Evolutionary conservation across 2,888 invertebrate species (phyloP).

Genomic region (Phlogophora meticulosa): DNA sequence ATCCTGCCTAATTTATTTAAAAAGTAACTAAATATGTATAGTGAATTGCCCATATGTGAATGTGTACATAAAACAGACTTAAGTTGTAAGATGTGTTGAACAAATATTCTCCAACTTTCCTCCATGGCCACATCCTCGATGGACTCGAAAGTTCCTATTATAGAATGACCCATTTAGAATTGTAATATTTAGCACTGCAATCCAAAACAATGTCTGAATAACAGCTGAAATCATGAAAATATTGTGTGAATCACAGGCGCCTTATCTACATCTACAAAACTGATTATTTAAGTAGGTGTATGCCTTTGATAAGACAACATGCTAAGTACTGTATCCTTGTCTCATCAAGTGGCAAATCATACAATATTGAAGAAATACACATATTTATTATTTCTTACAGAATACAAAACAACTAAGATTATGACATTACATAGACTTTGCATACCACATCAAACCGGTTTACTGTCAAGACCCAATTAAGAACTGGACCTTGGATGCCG

Average conservation of each 20-base stretch:
- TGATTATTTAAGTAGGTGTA: slow-evolving; percentile 56
- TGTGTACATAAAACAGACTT: no score
- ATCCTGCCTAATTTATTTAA: no score
- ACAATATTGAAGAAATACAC: slow-evolving; percentile 69
- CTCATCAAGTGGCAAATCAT: slow-evolving; percentile 46
- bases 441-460: slow-evolving; percentile 68
- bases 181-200: not conserved
- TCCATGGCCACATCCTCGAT: no score
- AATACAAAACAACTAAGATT: slow-evolving; percentile 78
- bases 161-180: no score
- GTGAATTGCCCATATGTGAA: no score
- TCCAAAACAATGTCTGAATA: slow-evolving; percentile 9
- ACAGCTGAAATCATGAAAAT: slow-evolving; percentile 32
- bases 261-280: slow-evolving; percentile 56
- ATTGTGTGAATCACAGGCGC: slow-evolving; percentile 39
- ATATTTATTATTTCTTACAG: slow-evolving; percentile 70
- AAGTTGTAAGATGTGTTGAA: no score
- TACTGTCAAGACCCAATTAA: slow-evolving; percentile 58
- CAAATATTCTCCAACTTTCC: no score
- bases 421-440: slow-evolving; percentile 72
- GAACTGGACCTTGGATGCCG: slow-evolving; percentile 55
- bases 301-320: slow-evolving; percentile 57
- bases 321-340: slow-evolving; percentile 23
- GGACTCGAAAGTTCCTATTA: no score
- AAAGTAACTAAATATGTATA: no score